Evolutionary conservation across 2,888 invertebrate genomes (phyloP), one percentile per base, ranked within the genome.

Genomic region (Orthosia gothica): DNA sequence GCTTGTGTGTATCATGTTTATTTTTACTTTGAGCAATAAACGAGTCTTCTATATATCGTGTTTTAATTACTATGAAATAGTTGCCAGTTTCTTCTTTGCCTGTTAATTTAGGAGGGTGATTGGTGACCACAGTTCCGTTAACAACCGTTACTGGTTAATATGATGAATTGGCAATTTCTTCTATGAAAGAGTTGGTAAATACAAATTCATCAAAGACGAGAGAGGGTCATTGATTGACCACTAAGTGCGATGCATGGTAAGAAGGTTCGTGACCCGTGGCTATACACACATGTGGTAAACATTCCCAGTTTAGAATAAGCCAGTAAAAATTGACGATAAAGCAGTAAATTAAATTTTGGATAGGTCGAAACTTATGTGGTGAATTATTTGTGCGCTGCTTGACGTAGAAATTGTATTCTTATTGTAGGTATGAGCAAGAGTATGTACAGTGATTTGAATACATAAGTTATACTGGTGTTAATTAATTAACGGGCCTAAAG

Each of bases 1-100:
- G 61, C 66, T 70, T 72, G 67, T 82, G 50, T 70, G 70, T 66
- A 59, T 52, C 70, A 18, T 74, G 64, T 81, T 71, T 82, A 79
- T 81, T 78, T 83, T 68, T 77, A 79, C 55, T 72, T 68, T 59
- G 61, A 69, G 26, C 58, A 84, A 84, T 86, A 88, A 88, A 86
- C 68, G 63, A 67, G n/a, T 69, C 18, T 65, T 55, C 12, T 11
- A 32, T 63, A 74, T 64, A 76, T 57, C 50, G 70, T 72, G 73
- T 77, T 86, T 86, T 65, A 79, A 74, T 85, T 75, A 72, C 20
- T 73, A 12, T 18, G 9, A 63, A 55, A 64, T 52, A 52, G 47
- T 54, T 26, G 52, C 23, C 49, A 13, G 11, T 54, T n/a, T 26
- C 11, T 45, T 55, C 15, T 45, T 11, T 1, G 12, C n/a, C 12